A percentile compares a stretch with the other conserved stretches of the same genome.
These are phyloP conservation scores for Scylla paramamosain DNA, from an alignment of 1,140 invertebrate species.

Conservation along the genomic window DNA sequence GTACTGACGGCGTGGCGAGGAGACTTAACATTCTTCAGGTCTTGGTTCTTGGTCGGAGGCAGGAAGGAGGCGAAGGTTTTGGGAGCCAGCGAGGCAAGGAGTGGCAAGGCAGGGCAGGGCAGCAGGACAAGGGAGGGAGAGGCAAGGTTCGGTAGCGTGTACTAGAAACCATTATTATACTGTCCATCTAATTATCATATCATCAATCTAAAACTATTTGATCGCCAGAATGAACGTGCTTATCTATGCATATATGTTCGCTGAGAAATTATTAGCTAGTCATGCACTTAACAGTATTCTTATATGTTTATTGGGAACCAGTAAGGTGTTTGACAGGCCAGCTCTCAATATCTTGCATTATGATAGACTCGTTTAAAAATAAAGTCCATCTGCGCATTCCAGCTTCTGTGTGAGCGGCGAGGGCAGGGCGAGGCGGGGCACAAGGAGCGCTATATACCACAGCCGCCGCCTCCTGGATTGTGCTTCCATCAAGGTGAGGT, in stretches of 20 bases:
- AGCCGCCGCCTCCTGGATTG: too few species aligned
- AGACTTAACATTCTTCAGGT: too few species aligned
- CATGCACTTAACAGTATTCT: neutral
- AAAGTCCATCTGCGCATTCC: neutral
- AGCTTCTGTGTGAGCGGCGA: too few species aligned
- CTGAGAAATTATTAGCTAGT: neutral
- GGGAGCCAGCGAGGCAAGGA: too few species aligned
- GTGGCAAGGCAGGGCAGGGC: too few species aligned
- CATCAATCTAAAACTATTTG: slow-evolving; percentile 15
- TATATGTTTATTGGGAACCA: neutral
- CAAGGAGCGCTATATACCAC: too few species aligned
- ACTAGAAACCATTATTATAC: neutral
- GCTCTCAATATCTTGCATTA: neutral
- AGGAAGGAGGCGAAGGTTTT: too few species aligned
- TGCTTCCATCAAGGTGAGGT: too few species aligned
- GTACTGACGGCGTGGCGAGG: too few species aligned
- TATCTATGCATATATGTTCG: neutral
- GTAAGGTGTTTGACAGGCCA: neutral
- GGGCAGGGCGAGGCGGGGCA: too few species aligned
- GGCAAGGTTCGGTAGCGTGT: neutral
- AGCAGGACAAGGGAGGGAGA: too few species aligned
- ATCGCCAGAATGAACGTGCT: neutral
- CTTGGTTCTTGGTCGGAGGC: too few species aligned
- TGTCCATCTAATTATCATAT: neutral
- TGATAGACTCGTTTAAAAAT: neutral